Base-by-base conservation (phyloP, 2,888 invertebrate species). In the Torymus auratus region DNA sequence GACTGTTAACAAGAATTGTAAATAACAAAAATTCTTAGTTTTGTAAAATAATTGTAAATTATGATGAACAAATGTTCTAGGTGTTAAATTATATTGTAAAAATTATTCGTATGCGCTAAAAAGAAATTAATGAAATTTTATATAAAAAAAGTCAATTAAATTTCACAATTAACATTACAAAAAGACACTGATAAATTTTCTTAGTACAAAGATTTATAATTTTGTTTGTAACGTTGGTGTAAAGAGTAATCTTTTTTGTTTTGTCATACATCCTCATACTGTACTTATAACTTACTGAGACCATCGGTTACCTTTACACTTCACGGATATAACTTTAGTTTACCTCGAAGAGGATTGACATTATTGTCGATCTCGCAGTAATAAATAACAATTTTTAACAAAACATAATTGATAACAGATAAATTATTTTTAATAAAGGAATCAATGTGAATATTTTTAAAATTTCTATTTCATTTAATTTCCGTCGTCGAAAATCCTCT, bases 381-480 rank as follows among this genome's bases (percentile, higher is more conserved):
- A 78, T 74, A 81, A 67, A 65, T 50, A 71, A 56, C 52, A 60
- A 58, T 81, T 69, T 67, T 76, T 74, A 75, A 75, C 60, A 61
- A 17, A 70, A 75, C 78, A 70, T 81, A 78, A 62, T 64, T 23
- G 14, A 65, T 68, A 61, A 23, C 75, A 20, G 75, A 52, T 68
- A 67, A 71, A 82, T 78, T 79, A 76, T 72, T 82, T 82, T 82
- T 82, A 82, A 82, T 82, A 82, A 82, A 81, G 67, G 28, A 71
- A 65, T 56, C 61, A 68, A 58, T 76, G 64, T 79, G 55, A 76
- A 73, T 53, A 53, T 60, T 61, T 74, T 67, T 14, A 70, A 23
- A n/a, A 28, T 60, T 61, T 72, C 3, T 2, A 69, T 23, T 67
- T 14, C 28, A 60, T 55, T 70, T 11, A 67, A 53, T 17, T 28